Conservation (phyloP, 2,888 invertebrate species). For the Mongoloraphidia duomilia region DNA sequence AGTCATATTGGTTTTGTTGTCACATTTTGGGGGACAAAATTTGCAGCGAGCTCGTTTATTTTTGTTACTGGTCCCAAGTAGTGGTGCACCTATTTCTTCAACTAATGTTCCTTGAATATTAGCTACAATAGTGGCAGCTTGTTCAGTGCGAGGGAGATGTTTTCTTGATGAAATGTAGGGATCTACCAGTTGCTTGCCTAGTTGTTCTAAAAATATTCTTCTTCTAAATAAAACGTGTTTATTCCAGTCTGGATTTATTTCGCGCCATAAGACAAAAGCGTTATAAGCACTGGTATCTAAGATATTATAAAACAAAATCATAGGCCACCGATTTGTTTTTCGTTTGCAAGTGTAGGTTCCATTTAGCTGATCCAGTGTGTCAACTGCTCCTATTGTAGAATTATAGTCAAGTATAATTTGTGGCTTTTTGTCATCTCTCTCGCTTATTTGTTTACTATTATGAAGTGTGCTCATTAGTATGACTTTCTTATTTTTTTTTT, state of each 20-base stretch:
- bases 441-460: conserved; percentile 8
- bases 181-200: background rate
- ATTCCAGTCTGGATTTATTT: no score
- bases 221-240: background rate
- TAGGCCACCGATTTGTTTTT: conserved; percentile 8
- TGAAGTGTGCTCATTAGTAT: conserved; percentile 12
- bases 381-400: conserved; percentile 14
- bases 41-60: conserved; percentile 1
- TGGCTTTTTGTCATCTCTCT: conserved; percentile 12
- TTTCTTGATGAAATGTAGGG: background rate
- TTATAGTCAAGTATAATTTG: conserved; percentile 14
- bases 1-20: conserved; percentile 3
- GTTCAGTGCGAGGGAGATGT: conserved; percentile 1
- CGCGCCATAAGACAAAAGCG: no score
- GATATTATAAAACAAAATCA: conserved; percentile 8
- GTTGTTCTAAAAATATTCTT: background rate
- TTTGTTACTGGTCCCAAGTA: background rate
- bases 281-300: conserved; percentile 5
- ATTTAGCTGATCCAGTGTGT: conserved; percentile 15
- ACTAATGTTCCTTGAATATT: background rate
- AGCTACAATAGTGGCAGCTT: conserved; percentile 1
- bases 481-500: conserved; percentile 9
- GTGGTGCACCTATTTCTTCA: background rate
- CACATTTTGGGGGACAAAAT: background rate
- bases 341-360: conserved; percentile 10